Evolutionary conservation across 2,113 vertebrate species (phyloP).

Genomic region (Menura novaehollandiae): DNA sequence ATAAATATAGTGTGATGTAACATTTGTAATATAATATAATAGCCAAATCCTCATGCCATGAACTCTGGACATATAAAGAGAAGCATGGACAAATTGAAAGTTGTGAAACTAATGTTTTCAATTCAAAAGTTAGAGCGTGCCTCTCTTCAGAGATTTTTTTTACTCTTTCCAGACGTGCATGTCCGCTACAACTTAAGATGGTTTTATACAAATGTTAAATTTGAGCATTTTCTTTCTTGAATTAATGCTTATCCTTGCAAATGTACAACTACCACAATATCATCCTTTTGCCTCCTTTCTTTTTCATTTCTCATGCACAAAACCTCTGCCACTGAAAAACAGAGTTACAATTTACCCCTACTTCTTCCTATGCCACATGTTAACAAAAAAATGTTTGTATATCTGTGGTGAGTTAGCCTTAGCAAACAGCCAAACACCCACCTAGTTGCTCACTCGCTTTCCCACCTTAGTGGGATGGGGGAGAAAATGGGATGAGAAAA

Average conservation of each 20-base stretch:
- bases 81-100: not conserved
- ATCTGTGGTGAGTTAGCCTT: not conserved
- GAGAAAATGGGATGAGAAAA: not conserved
- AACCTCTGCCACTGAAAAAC: not conserved
- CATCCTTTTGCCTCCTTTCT: not conserved
- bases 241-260: not conserved
- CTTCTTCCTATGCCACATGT: not conserved
- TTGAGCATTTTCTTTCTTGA: not conserved
- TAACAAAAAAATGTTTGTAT: not conserved
- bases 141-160: not conserved
- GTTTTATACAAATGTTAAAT: not conserved
- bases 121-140: fast-evolving
- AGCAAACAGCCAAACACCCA: not conserved
- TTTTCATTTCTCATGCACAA: not conserved
- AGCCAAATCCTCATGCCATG: not conserved
- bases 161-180: not conserved
- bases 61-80: not conserved
- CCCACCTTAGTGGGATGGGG: not conserved
- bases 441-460: not conserved
- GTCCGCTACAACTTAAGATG: not conserved
- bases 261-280: fast-evolving
- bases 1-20: no score
- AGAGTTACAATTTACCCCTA: not conserved
- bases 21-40: not conserved
- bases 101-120: not conserved